A percentile compares a stretch with the other conserved stretches of the same genome.
phyloP scores from a whole-genome alignment of 2,797 vertebrate genomes.

The Peromyscus aztecus region DNA sequence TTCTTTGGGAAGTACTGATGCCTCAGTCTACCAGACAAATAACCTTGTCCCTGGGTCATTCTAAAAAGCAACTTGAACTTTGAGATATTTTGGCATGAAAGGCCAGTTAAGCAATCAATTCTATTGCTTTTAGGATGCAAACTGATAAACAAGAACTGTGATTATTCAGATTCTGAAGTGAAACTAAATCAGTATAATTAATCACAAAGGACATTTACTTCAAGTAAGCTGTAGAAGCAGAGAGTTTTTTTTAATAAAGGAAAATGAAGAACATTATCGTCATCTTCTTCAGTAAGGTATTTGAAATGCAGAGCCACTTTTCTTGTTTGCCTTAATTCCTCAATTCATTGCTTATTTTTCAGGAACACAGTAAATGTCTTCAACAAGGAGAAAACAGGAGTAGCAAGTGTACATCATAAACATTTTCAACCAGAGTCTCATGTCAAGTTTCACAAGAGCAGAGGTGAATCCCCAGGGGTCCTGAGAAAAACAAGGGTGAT shows the following conservation, averaged over 20 bases:
- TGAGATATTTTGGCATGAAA: neutral
- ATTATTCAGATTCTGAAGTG: slow-evolving; percentile 26
- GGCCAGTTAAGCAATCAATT: neutral
- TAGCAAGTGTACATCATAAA: neutral
- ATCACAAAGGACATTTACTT: slow-evolving; percentile 66
- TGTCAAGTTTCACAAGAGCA: neutral
- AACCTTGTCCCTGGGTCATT: neutral
- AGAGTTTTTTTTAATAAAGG: neutral
- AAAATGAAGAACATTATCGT: neutral
- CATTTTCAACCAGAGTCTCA: neutral
- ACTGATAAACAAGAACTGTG: neutral
- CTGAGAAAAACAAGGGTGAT: neutral
- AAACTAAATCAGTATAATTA: slow-evolving; percentile 45
- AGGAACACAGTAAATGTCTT: neutral
- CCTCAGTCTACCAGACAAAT: neutral
- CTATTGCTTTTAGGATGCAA: neutral
- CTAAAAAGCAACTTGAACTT: neutral
- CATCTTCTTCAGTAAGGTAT: neutral
- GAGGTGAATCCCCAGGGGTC: neutral
- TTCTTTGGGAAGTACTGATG: neutral
- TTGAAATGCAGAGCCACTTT: neutral
- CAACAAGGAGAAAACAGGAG: neutral
- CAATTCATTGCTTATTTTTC: neutral
- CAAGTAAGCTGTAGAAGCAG: neutral
- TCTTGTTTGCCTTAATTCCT: neutral